Evolutionary conservation across 2,888 invertebrate species (phyloP).

Genomic region (Chymomyza procnemis): DNA sequence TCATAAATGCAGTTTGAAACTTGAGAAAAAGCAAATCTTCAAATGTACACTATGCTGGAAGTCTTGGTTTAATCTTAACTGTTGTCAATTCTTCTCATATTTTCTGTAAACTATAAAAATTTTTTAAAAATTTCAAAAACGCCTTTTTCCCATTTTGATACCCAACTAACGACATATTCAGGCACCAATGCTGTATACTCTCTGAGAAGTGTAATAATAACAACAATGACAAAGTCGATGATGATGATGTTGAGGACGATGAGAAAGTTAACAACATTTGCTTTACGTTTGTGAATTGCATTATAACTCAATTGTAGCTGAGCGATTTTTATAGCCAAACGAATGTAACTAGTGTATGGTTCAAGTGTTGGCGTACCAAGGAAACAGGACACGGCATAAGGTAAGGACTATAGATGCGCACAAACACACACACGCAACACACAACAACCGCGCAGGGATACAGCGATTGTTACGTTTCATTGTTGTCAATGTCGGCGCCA

Average conservation of each 20-base stretch:
- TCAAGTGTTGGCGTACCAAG: not conserved
- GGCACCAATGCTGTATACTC: not conserved
- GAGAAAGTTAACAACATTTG: constrained; percentile 64
- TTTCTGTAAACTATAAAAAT: too few relatives aligned
- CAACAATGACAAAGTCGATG: not conserved
- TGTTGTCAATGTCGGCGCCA: constrained; percentile 25
- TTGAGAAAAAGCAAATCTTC: too few relatives aligned
- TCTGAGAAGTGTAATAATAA: not conserved
- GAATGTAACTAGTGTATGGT: not conserved
- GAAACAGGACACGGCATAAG: not conserved
- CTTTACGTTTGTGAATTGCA: constrained; percentile 72
- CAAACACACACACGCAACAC: not conserved
- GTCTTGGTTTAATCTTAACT: too few relatives aligned
- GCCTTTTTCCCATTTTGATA: too few relatives aligned
- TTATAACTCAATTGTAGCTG: constrained; percentile 70
- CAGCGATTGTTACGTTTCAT: constrained; percentile 8
- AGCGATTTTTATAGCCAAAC: constrained; percentile 58
- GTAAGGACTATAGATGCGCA: not conserved
- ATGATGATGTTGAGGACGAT: not conserved
- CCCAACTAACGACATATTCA: too few relatives aligned
- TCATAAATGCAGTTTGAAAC: too few relatives aligned
- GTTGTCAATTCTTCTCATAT: too few relatives aligned
- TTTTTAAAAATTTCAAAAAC: too few relatives aligned
- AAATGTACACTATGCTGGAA: too few relatives aligned
- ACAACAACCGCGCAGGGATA: too few relatives aligned